Conservation (phyloP, 2,797 vertebrate species). For the Arrhamphus sclerolepis region DNA sequence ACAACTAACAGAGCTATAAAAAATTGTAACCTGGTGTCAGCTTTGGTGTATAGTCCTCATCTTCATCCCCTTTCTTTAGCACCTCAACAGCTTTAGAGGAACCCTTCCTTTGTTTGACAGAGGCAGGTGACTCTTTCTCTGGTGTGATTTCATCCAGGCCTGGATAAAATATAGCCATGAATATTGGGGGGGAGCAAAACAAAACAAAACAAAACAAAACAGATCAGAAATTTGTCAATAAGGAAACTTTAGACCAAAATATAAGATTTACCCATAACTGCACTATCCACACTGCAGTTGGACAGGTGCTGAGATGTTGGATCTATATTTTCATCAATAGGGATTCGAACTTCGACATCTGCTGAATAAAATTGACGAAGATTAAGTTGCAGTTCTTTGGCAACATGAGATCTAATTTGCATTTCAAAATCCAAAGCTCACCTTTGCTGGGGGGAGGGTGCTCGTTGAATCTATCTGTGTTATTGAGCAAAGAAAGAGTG, state of each 20-base stretch:
- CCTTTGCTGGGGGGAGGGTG: slow-evolving; percentile 63
- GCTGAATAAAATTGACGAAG: slow-evolving; percentile 9
- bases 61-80: slow-evolving; percentile 64
- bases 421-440: slow-evolving; percentile 36
- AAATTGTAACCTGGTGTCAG: slow-evolving; percentile 57
- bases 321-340: slow-evolving; percentile 60
- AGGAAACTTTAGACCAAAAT: neutral
- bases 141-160: slow-evolving; percentile 81
- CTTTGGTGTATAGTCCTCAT: slow-evolving; percentile 75
- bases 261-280: slow-evolving; percentile 77
- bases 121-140: slow-evolving; percentile 37
- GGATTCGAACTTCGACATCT: slow-evolving; percentile 35
- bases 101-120: slow-evolving; percentile 60
- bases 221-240: too few species aligned
- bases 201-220: neutral
- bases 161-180: slow-evolving; percentile 38
- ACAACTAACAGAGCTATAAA: too few species aligned
- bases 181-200: neutral
- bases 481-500: slow-evolving; percentile 84
- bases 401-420: neutral
- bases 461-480: slow-evolving; percentile 42
- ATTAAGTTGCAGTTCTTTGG: neutral
- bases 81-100: slow-evolving; percentile 40
- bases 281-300: slow-evolving; percentile 86
- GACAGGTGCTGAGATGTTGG: slow-evolving; percentile 68